phyloP scores from a whole-genome alignment of 2,797 vertebrate species.

The Synaphobranchus kaupii region DNA sequence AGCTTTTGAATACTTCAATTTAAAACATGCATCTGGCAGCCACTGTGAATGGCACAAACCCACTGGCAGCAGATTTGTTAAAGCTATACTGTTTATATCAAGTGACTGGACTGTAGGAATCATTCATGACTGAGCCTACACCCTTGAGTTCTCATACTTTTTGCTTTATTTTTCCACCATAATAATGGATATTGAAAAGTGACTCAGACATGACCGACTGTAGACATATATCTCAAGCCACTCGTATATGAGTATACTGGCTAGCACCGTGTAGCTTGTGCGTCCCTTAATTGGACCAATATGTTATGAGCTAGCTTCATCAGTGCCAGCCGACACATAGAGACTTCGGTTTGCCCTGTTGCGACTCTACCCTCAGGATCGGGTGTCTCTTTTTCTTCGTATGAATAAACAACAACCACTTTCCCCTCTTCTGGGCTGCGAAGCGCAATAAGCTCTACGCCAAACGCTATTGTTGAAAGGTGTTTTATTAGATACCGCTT shows the following conservation, averaged over 20 bases:
- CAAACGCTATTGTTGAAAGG: background rate
- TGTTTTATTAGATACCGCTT: background rate
- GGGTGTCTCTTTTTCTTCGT: background rate
- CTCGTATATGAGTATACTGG: background rate
- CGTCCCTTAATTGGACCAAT: background rate
- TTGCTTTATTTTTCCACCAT: background rate
- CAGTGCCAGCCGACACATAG: background rate
- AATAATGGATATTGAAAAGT: background rate
- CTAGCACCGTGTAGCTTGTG: background rate
- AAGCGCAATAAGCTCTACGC: background rate
- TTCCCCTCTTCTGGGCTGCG: background rate
- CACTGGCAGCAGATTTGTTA: background rate
- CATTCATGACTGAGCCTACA: background rate
- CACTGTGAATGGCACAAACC: background rate
- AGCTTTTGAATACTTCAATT: constrained; percentile 6
- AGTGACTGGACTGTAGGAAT: background rate
- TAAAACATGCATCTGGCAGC: background rate
- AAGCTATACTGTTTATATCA: background rate
- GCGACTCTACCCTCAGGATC: background rate
- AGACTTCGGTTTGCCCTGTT: background rate
- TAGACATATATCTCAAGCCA: background rate
- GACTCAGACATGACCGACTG: background rate
- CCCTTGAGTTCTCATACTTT: background rate
- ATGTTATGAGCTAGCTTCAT: background rate
- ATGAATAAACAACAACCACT: background rate